Evolutionary conservation across 2,113 vertebrate genomes (phyloP), one percentile per base, ranked within the genome.

Genomic region (Pluvianellus socialis): DNA sequence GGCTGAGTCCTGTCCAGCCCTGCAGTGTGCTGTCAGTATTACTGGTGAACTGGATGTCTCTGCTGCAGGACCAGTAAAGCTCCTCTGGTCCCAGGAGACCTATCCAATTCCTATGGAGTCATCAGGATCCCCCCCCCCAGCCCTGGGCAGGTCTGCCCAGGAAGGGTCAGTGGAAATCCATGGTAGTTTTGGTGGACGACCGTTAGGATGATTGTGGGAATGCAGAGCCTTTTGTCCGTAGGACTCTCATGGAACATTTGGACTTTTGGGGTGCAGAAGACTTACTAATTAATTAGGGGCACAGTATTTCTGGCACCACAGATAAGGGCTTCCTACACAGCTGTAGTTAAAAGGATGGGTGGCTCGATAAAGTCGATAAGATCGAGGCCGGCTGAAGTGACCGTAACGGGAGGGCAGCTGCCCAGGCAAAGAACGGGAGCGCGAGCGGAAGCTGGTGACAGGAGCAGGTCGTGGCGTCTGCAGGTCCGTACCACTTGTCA

Each of bases 101-200:
- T 74, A 44, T 16, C 22, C 8, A 2, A 5, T 4, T 12, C 35
- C 33, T 33, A 3, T 12, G 0, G 5, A n/a, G 16, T 4, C 33
- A 1, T 2, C 22, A 26, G 52, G 24, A 16, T 30, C n/a, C 9
- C 14, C 20, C 12, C 17, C 3, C 2, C 0, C 14, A 18, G 16
- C 6, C 26, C 38, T 24, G n/a, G 30, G 52, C 33, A 15, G 30
- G 18, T 6, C 58, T 66, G 47, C 35, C 49, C 4, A 3, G 24
- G 44, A 30, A 17, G 13, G 82, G 8, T 8, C 38, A 19, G 13
- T 32, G 40, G 56, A 19, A 27, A 8, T 7, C 1, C 1, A 14
- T 44, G n/a, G 18, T 1, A 5, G 30, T 4, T 14, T 28, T 0
- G 3, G 14, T 17, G 44, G 7, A 40, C 27, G 33, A 23, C 35